These are phyloP conservation scores for Notodonta dromedarius DNA, from an alignment of 2,888 invertebrate species.

Conservation along the genomic window DNA sequence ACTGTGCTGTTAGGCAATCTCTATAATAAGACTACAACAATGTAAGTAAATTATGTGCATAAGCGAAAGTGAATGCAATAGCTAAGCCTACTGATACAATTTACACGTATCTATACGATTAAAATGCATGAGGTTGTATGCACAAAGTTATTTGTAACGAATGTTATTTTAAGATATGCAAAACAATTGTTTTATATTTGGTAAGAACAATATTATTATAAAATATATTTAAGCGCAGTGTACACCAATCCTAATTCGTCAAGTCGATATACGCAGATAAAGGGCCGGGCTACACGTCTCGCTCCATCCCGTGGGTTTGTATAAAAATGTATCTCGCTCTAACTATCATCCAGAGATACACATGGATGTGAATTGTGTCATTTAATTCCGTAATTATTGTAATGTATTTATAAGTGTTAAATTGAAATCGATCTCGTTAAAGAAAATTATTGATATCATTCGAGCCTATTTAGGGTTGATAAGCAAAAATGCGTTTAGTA, in stretches of 20 bases:
- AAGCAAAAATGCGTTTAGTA: not conserved
- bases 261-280: slow-evolving; percentile 28
- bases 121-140: slow-evolving; percentile 15
- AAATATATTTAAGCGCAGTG: slow-evolving; percentile 15
- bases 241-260: slow-evolving; percentile 29
- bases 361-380: slow-evolving; percentile 12
- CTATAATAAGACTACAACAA: not conserved
- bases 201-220: not conserved
- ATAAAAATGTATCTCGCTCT: slow-evolving; percentile 22
- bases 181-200: not conserved
- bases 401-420: not conserved
- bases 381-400: not conserved
- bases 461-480: not conserved
- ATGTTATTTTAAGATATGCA: slow-evolving; percentile 7
- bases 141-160: slow-evolving; percentile 7
- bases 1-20: not conserved
- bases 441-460: not conserved
- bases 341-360: slow-evolving; percentile 20
- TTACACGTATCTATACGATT: slow-evolving; percentile 7
- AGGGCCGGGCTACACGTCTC: slow-evolving; percentile 15
- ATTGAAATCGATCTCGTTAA: not conserved
- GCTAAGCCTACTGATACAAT: not conserved
- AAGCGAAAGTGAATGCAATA: slow-evolving; percentile 3
- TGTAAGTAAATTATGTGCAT: not conserved
- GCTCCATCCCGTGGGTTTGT: slow-evolving; percentile 10